These are phyloP conservation scores for Drosophila pseudoobscura DNA, from an alignment of 1,140 invertebrate genomes.

Conservation along the genomic window DNA sequence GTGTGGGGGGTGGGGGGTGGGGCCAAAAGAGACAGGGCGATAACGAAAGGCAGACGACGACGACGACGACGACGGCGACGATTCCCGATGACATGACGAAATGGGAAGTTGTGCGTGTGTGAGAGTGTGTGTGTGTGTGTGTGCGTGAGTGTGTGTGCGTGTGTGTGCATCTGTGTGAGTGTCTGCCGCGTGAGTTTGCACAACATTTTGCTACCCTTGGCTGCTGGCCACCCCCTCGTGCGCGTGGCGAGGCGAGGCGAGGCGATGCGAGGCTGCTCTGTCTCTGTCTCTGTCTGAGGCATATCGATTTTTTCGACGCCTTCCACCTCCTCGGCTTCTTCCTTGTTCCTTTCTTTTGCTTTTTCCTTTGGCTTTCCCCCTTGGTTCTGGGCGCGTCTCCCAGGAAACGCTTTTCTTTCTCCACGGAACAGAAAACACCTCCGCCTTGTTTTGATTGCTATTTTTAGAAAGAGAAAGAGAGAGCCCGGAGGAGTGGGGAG, in stretches of 20 bases:
- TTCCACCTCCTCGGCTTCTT: constrained; percentile 29
- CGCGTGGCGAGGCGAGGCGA: neutral
- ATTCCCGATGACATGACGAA: constrained; percentile 41
- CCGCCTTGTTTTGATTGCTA: constrained; percentile 59
- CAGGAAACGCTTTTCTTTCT: constrained; percentile 56
- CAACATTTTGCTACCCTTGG: constrained; percentile 78
- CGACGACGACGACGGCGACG: constrained; percentile 2
- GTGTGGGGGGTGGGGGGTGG: too few species aligned
- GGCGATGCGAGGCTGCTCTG: constrained; percentile 42
- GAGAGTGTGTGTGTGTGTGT: constrained; percentile 11
- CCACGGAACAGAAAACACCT: constrained; percentile 20
- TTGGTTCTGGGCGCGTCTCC: constrained; percentile 63
- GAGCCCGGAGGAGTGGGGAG: neutral
- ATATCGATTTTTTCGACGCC: constrained; percentile 75
- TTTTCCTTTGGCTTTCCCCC: constrained; percentile 18
- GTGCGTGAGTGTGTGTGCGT: neutral
- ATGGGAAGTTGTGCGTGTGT: neutral
- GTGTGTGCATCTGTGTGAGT: constrained; percentile 25
- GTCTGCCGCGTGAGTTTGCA: constrained; percentile 59
- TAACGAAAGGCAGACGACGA: constrained; percentile 13
- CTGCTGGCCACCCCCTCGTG: constrained; percentile 39
- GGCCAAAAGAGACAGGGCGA: constrained; percentile 44
- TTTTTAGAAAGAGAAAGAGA: constrained; percentile 29
- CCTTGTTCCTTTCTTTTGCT: neutral
- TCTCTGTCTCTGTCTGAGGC: constrained; percentile 66